A percentile compares a stretch with the other conserved stretches of the same genome.
Conservation (phyloP, 1,140 invertebrate genomes). For the Drosophila mauritiana region DNA sequence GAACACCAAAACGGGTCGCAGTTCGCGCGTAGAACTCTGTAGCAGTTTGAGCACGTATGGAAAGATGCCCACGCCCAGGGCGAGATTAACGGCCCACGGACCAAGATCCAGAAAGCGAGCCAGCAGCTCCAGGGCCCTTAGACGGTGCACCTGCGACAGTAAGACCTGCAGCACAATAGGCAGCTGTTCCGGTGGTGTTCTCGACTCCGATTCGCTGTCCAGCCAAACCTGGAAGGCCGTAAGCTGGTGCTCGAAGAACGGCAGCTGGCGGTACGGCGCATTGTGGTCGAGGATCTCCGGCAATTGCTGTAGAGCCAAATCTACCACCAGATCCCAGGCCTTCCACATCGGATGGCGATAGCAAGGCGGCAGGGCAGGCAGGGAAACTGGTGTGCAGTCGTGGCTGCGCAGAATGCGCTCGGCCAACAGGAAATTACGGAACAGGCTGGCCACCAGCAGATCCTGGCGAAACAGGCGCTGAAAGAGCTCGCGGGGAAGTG, state of each 20-base stretch:
- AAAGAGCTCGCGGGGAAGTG: slow-evolving; percentile 95
- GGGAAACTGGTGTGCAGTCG: slow-evolving; percentile 97
- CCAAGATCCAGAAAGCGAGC: slow-evolving; percentile 98
- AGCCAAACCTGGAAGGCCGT: slow-evolving; percentile 99
- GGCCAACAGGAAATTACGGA: slow-evolving; percentile 98
- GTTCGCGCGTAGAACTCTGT: slow-evolving; percentile 96
- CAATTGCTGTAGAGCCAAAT: slow-evolving; percentile 96
- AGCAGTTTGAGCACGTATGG: slow-evolving; percentile 98
- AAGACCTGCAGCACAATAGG: slow-evolving; percentile 99
- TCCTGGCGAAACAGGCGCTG: slow-evolving; percentile 99
- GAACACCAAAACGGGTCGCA: slow-evolving; percentile 96
- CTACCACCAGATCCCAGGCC: slow-evolving; percentile 98
- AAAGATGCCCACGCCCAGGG: slow-evolving; percentile 98
- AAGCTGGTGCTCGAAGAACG: slow-evolving; percentile 99
- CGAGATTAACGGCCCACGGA: slow-evolving; percentile 98
- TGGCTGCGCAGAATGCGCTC: slow-evolving; percentile 98
- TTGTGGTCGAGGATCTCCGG: slow-evolving; percentile 89
- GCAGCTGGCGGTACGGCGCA: slow-evolving; percentile 90
- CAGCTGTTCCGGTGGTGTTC: slow-evolving; percentile 96
- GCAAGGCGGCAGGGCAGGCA: slow-evolving; percentile 95
- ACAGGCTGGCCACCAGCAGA: slow-evolving; percentile 98
- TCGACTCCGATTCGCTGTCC: slow-evolving; percentile 89
- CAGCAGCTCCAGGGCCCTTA: slow-evolving; percentile 96
- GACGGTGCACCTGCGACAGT: slow-evolving; percentile 97
- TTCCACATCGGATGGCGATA: slow-evolving; percentile 97